phyloP scores from a whole-genome alignment of 2,797 vertebrate species.

The Hipposideros larvatus region DNA sequence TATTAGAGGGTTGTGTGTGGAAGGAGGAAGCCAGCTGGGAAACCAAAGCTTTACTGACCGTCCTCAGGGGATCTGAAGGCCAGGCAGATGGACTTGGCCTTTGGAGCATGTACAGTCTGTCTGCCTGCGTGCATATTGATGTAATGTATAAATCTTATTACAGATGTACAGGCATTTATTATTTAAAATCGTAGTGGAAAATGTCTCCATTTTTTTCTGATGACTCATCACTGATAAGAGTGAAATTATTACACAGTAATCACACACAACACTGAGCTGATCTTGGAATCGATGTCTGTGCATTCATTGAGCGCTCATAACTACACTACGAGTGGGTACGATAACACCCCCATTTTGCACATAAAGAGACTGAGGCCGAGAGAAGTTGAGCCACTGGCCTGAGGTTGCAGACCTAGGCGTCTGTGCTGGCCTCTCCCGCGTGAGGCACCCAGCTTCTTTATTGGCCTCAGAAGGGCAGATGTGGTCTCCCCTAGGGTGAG shows the following conservation, averaged over 20 bases:
- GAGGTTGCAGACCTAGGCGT: not conserved
- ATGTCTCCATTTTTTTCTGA: not conserved
- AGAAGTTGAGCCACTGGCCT: not conserved
- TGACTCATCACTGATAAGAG: rapidly evolving
- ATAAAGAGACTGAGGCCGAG: not conserved
- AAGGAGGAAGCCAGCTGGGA: not conserved
- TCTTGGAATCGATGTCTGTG: rapidly evolving
- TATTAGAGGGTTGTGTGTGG: rapidly evolving
- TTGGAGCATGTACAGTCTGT: not conserved
- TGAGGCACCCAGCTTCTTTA: rapidly evolving
- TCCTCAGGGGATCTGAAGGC: not conserved
- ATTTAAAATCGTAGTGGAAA: not conserved
- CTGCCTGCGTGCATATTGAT: rapidly evolving
- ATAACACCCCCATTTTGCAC: rapidly evolving
- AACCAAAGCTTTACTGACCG: not conserved
- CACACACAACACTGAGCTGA: rapidly evolving
- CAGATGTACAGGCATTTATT: not conserved
- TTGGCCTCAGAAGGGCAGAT: rapidly evolving
- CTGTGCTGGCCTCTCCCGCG: rapidly evolving
- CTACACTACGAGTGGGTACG: rapidly evolving
- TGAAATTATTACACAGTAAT: rapidly evolving
- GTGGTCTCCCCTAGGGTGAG: rapidly evolving
- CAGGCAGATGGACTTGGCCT: not conserved
- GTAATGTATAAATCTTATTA: rapidly evolving
- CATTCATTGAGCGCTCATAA: not conserved